A percentile compares a stretch with the other conserved stretches of the same genome.
These are phyloP conservation scores for Gasterosteus nipponicus DNA, from an alignment of 2,113 vertebrate species.

Conservation along the genomic window DNA sequence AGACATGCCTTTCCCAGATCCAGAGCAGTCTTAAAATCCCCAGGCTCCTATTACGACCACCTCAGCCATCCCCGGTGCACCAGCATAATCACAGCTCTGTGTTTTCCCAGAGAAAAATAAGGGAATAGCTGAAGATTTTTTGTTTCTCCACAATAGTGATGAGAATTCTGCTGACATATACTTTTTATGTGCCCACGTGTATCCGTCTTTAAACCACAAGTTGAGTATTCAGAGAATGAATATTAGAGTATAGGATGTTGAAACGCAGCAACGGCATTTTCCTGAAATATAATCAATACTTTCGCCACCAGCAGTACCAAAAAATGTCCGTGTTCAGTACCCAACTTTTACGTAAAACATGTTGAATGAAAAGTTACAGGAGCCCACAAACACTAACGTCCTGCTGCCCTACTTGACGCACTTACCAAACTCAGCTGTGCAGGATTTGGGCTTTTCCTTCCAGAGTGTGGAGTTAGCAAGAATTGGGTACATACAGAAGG, in stretches of 20 bases:
- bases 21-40: constrained; percentile 57
- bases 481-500: constrained; percentile 42
- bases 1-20: constrained; percentile 58
- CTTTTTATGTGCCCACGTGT: constrained; percentile 39
- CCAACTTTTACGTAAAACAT: neutral
- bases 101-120: constrained; percentile 62
- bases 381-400: no score
- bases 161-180: constrained; percentile 58
- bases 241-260: constrained; percentile 18
- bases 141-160: constrained; percentile 58
- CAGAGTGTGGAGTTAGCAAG: neutral
- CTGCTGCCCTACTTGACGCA: no score
- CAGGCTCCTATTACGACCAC: constrained; percentile 65
- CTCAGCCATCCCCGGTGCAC: constrained; percentile 51
- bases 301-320: neutral
- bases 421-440: no score
- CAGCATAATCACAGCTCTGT: constrained; percentile 51
- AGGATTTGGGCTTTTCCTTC: no score
- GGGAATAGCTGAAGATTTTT: constrained; percentile 44
- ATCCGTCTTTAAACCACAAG: constrained; percentile 48
- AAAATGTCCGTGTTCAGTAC: neutral
- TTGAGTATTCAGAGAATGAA: constrained; percentile 20
- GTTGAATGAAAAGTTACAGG: neutral
- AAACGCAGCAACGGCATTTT: constrained; percentile 11
- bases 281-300: constrained; percentile 8